phyloP scores from a whole-genome alignment of 2,113 vertebrate genomes.

The Elephas maximus region DNA sequence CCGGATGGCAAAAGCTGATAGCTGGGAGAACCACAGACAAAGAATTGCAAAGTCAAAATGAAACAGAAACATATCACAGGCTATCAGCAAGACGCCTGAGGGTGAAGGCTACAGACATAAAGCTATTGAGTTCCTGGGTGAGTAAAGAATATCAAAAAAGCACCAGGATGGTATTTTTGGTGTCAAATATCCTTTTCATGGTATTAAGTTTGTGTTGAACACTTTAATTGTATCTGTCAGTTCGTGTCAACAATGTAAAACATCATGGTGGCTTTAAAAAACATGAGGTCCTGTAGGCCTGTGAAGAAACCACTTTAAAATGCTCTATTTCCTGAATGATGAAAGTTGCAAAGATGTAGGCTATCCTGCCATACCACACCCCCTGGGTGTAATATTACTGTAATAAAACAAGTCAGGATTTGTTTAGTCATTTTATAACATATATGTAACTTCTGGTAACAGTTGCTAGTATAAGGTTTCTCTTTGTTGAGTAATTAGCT shows the following conservation, averaged over 20 bases:
- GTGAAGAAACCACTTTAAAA: slow-evolving; percentile 80
- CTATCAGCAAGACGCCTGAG: slow-evolving; percentile 34
- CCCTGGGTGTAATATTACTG: slow-evolving; percentile 69
- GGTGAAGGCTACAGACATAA: slow-evolving; percentile 39
- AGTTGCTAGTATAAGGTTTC: slow-evolving; percentile 70
- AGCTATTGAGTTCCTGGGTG: slow-evolving; percentile 63
- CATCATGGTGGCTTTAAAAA: slow-evolving; percentile 78
- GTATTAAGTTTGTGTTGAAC: slow-evolving; percentile 79
- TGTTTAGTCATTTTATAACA: slow-evolving; percentile 78
- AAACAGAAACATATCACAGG: slow-evolving; percentile 66
- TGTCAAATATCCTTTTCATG: slow-evolving; percentile 77
- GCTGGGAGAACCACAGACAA: slow-evolving; percentile 63
- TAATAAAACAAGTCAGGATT: slow-evolving; percentile 85
- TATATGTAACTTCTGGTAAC: slow-evolving; percentile 73
- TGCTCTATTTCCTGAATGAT: slow-evolving; percentile 73
- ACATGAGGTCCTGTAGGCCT: slow-evolving; percentile 75
- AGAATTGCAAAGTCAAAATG: slow-evolving; percentile 60
- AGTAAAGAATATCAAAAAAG: slow-evolving; percentile 59
- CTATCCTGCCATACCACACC: slow-evolving; percentile 70
- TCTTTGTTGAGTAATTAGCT: slow-evolving; percentile 67
- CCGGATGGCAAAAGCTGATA: slow-evolving; percentile 12
- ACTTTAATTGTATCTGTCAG: slow-evolving; percentile 76
- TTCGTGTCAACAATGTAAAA: slow-evolving; percentile 73
- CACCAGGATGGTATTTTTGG: slow-evolving; percentile 61
- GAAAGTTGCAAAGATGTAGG: slow-evolving; percentile 67